Conservation (phyloP, 2,888 invertebrate genomes). For the Isoperla grammatica region DNA sequence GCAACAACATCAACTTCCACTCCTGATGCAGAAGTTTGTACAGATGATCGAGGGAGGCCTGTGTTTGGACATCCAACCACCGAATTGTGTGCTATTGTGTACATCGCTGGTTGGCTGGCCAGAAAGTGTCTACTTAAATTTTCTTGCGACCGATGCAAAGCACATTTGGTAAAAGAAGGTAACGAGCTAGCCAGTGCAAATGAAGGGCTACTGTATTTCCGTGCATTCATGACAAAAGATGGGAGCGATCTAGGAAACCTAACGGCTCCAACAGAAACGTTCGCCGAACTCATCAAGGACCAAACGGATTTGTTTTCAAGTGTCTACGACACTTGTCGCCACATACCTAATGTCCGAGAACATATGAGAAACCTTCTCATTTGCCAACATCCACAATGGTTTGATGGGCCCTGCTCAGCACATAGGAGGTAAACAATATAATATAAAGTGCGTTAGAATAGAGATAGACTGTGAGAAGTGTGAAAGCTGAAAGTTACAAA, state of each 20-base stretch:
- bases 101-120: conserved; percentile 6
- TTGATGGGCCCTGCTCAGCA: no score
- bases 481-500: no score
- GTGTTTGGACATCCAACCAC: background rate
- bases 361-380: no score
- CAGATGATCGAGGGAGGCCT: no score
- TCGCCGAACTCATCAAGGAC: background rate
- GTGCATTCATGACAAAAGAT: conserved; percentile 6
- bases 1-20: background rate
- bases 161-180: background rate
- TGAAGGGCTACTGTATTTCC: conserved; percentile 3
- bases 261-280: background rate
- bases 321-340: no score
- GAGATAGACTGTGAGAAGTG: no score
- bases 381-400: no score
- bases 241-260: background rate
- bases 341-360: no score
- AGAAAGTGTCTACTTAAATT: background rate
- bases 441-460: background rate
- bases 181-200: background rate
- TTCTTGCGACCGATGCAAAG: background rate
- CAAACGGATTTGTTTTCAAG: background rate
- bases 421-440: conserved; percentile 1
- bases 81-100: background rate
- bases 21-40: no score